A percentile compares a stretch with the other conserved stretches of the same genome.
Conservation (phyloP, 1,140 invertebrate species). For the Euwallacea similis region DNA sequence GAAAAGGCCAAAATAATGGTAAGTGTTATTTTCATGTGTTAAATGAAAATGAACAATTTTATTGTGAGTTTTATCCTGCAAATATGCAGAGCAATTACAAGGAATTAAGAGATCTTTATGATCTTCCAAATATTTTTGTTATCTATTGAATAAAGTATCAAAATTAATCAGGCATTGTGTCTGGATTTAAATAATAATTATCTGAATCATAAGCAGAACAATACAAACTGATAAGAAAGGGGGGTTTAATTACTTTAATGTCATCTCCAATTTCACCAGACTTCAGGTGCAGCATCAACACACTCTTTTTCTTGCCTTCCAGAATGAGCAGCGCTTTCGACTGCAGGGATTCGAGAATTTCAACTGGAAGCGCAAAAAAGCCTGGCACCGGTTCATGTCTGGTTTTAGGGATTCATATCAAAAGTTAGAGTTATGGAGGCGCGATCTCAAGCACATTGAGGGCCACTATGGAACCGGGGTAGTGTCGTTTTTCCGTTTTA, state of each 20-base stretch:
- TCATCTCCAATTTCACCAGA: no score
- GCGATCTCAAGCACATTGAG: constrained; percentile 72
- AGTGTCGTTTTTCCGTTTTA: constrained; percentile 77
- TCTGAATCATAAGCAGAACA: no score
- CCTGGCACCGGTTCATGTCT: constrained; percentile 64
- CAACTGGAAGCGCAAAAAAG: constrained; percentile 74
- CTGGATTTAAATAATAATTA: no score
- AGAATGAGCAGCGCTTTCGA: constrained; percentile 77
- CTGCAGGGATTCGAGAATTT: constrained; percentile 77
- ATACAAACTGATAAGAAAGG: no score
- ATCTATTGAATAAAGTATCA: no score
- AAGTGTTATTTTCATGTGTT: constrained; percentile 37
- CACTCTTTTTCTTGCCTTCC: constrained; percentile 20
- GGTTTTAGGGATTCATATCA: constrained; percentile 64
- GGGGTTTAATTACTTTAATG: no score
- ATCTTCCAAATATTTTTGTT: no score
- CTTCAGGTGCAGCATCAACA: no score
- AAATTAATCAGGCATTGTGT: no score
- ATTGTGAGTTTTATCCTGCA: neutral
- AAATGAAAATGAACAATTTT: neutral
- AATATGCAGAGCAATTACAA: no score
- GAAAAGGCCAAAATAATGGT: constrained; percentile 78
- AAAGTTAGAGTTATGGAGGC: constrained; percentile 73
- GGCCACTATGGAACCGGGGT: constrained; percentile 80
- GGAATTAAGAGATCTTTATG: no score